phyloP scores from a whole-genome alignment of 2,888 invertebrate genomes.

The Morpho achilles region DNA sequence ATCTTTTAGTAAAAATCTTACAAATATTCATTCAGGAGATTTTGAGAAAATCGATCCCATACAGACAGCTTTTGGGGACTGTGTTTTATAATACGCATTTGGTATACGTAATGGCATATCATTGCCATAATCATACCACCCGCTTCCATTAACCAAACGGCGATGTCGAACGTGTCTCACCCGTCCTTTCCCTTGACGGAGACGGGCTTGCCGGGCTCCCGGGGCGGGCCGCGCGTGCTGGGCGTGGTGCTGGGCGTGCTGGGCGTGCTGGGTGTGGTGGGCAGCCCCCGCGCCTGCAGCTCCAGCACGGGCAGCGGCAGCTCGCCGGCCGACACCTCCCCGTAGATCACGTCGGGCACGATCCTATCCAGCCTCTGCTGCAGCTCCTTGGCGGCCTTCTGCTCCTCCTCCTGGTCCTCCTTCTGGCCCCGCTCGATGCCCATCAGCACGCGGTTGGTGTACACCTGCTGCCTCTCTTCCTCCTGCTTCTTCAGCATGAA shows the following conservation, averaged over 20 bases:
- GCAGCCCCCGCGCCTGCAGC: constrained; percentile 12
- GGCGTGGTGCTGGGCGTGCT: not conserved
- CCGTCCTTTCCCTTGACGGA: constrained; percentile 64
- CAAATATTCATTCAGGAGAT: no score
- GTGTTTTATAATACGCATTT: no score
- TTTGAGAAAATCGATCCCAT: no score
- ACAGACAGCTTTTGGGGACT: no score
- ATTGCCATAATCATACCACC: no score
- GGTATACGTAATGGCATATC: no score
- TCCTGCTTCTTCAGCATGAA: constrained; percentile 88
- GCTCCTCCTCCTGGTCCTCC: not conserved
- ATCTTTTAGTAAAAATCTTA: no score
- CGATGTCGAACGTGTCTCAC: constrained; percentile 29
- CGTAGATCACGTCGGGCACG: constrained; percentile 79
- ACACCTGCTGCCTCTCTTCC: constrained; percentile 78
- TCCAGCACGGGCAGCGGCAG: constrained; percentile 7
- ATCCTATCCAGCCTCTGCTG: constrained; percentile 48
- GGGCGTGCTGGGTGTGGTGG: not conserved
- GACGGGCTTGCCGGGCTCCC: constrained; percentile 30
- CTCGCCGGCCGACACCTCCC: constrained; percentile 42
- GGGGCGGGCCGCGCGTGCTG: not conserved
- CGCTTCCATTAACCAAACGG: not conserved
- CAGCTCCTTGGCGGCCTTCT: constrained; percentile 30
- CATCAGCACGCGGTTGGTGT: constrained; percentile 73
- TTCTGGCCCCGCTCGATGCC: constrained; percentile 17